A percentile compares a stretch with the other conserved stretches of the same genome.
phyloP scores from a whole-genome alignment of 1,140 invertebrate species.

The Heliothis subflexa region DNA sequence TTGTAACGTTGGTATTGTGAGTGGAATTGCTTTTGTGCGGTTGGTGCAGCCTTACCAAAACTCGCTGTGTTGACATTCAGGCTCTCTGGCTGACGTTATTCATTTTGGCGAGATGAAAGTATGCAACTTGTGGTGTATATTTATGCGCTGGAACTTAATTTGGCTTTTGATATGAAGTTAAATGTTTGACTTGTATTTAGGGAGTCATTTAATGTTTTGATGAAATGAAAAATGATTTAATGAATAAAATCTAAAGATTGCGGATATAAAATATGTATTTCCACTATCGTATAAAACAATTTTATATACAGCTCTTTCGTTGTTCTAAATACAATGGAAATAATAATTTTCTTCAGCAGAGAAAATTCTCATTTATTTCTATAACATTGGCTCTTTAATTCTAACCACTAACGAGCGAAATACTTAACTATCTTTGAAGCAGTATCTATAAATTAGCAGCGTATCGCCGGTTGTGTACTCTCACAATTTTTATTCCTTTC shows the following conservation, averaged over 20 bases:
- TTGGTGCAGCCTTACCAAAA: slow-evolving; percentile 41
- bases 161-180: not conserved
- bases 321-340: slow-evolving; percentile 12
- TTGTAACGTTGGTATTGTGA: slow-evolving; percentile 55
- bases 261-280: too few species aligned
- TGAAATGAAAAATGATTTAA: too few species aligned
- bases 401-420: slow-evolving; percentile 34
- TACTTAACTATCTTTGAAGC: slow-evolving; percentile 30
- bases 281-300: not conserved
- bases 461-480: slow-evolving; percentile 27
- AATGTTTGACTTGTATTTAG: too few species aligned
- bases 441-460: slow-evolving; percentile 28
- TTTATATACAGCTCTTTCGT: not conserved
- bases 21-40: slow-evolving; percentile 48
- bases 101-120: slow-evolving; percentile 8
- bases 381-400: slow-evolving; percentile 30
- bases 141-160: not conserved
- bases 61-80: slow-evolving; percentile 29
- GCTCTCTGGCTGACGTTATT: slow-evolving; percentile 5
- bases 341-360: not conserved
- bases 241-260: too few species aligned
- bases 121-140: slow-evolving; percentile 8
- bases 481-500: slow-evolving; percentile 31
- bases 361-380: slow-evolving; percentile 10
- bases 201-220: too few species aligned